These are phyloP conservation scores for Perca schrenkii DNA, from an alignment of 2,113 vertebrate genomes.

Conservation along the genomic window DNA sequence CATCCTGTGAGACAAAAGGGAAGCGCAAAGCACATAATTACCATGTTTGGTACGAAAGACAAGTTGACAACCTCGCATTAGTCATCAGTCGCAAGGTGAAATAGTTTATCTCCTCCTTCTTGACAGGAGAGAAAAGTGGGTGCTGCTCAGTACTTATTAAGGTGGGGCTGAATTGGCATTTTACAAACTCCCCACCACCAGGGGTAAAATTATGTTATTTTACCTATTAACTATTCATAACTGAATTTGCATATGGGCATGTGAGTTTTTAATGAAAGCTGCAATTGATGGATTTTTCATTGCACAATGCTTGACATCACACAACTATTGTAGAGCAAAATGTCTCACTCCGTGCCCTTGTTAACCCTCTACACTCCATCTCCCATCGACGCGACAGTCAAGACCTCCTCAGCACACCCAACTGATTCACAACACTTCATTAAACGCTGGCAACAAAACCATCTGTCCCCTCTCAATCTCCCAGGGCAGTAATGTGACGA, in stretches of 20 bases:
- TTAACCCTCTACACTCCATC: constrained; percentile 58
- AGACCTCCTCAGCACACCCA: constrained; percentile 57
- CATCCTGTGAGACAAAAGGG: constrained; percentile 59
- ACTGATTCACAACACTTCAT: constrained; percentile 76
- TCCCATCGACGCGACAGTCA: constrained; percentile 44
- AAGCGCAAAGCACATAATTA: constrained; percentile 69
- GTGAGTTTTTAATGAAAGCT: neutral
- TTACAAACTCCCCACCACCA: constrained; percentile 32
- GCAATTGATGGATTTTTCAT: constrained; percentile 23
- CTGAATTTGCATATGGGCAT: neutral
- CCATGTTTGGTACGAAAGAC: constrained; percentile 62
- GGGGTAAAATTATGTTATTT: constrained; percentile 29
- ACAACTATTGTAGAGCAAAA: constrained; percentile 12
- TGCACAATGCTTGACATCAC: constrained; percentile 24
- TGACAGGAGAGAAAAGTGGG: constrained; percentile 46
- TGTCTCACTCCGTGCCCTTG: constrained; percentile 30
- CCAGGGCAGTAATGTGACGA: constrained; percentile 75
- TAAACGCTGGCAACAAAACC: constrained; percentile 75
- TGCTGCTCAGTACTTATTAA: constrained; percentile 45
- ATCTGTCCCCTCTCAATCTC: constrained; percentile 76
- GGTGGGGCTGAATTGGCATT: constrained; percentile 38
- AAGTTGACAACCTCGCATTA: constrained; percentile 72
- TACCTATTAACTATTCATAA: constrained; percentile 30
- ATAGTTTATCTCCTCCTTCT: constrained; percentile 74
- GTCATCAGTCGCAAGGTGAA: constrained; percentile 70